These are phyloP conservation scores for Amitus sp. DNA, from an alignment of 2,888 invertebrate species.

Conservation along the genomic window DNA sequence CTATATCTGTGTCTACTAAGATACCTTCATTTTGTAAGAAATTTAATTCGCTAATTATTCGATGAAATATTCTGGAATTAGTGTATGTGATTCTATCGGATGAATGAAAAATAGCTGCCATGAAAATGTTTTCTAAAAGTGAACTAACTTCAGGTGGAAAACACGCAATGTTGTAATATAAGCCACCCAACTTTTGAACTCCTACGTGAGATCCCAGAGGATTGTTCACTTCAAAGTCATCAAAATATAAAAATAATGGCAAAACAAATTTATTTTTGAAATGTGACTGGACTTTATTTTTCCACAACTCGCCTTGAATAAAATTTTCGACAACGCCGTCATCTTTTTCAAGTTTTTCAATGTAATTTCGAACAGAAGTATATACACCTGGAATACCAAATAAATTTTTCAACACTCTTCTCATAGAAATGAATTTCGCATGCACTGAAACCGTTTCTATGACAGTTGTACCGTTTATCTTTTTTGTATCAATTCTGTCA, in stretches of 20 bases:
- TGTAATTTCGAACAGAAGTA: constrained; percentile 1
- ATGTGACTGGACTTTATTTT: constrained; percentile 13
- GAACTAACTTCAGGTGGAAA: constrained; percentile 17
- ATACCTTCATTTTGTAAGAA: constrained; percentile 19
- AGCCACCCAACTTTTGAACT: constrained; percentile 23
- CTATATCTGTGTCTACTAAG: constrained; percentile 10
- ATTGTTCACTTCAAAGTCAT: constrained; percentile 26
- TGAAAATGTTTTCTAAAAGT: constrained; percentile 20
- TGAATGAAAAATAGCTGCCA: constrained; percentile 16
- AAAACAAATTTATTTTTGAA: constrained; percentile 18
- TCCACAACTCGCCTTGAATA: constrained; percentile 14
- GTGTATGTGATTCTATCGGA: constrained; percentile 11
- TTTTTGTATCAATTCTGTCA: constrained; percentile 10
- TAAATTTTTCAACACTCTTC: constrained; percentile 13
- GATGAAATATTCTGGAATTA: constrained; percentile 17
- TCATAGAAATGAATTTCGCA: constrained; percentile 19
- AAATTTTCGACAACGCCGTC: constrained; percentile 19
- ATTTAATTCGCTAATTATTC: constrained; percentile 26
- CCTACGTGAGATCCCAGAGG: constrained; percentile 15
- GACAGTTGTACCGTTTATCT: constrained; percentile 4
- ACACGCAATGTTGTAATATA: constrained; percentile 23
- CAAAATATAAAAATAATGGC: constrained; percentile 25
- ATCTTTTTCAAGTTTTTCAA: constrained; percentile 8
- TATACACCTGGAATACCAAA: constrained; percentile 14
- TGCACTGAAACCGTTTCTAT: constrained; percentile 12